Percentiles rank a stretch among this genome's conserved stretches.
Conservation (phyloP, 2,113 vertebrate species). For the Gallinago paraguaiae region DNA sequence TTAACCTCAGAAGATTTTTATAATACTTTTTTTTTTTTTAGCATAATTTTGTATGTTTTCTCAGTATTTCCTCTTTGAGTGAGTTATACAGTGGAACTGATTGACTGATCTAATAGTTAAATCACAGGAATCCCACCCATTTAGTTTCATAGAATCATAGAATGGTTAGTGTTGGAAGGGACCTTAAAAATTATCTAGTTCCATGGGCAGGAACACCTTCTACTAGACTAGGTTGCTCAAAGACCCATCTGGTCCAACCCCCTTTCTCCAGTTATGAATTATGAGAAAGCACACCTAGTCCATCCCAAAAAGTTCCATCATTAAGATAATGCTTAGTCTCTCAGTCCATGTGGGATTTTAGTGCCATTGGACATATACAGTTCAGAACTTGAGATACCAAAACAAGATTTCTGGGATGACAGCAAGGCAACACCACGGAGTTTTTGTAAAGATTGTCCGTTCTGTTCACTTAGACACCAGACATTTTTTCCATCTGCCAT, state of each 20-base stretch:
- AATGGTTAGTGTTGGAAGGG: not conserved
- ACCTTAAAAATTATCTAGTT: not conserved
- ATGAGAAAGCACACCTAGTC: not conserved
- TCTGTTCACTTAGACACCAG: accelerated
- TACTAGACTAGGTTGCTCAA: not conserved
- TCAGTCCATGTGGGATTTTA: not conserved
- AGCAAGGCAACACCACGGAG: not conserved
- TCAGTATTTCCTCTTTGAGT: not conserved
- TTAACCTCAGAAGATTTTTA: not conserved
- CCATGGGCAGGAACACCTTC: not conserved
- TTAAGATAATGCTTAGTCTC: not conserved
- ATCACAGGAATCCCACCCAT: not conserved
- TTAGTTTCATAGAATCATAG: not conserved
- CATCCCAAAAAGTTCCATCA: not conserved
- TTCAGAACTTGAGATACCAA: not conserved
- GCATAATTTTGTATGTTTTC: not conserved
- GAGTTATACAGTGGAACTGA: not conserved
- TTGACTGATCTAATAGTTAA: not conserved
- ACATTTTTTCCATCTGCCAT: not conserved
- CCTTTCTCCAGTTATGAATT: not conserved
- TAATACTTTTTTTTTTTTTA: not conserved
- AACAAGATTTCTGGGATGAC: not conserved
- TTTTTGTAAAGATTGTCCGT: not conserved
- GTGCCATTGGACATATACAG: not conserved
- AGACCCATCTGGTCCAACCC: not conserved